These are phyloP conservation scores for Dione juno DNA, from an alignment of 2,888 invertebrate species.

Conservation along the genomic window DNA sequence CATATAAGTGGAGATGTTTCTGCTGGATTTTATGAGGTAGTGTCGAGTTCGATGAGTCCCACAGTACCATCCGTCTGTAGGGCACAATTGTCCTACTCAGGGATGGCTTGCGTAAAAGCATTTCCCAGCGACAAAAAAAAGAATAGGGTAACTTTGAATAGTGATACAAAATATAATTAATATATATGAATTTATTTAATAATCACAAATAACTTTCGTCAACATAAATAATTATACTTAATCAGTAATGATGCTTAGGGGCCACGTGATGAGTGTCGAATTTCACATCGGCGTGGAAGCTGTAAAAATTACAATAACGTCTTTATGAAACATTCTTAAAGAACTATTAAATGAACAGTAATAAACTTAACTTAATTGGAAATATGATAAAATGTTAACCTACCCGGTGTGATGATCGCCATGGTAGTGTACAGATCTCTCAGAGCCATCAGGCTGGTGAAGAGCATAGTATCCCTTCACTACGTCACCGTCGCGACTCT, in stretches of 20 bases:
- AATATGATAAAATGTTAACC: constrained; percentile 14
- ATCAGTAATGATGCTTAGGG: constrained; percentile 56
- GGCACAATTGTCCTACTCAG: no score
- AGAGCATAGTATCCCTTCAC: constrained; percentile 74
- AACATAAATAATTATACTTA: background rate
- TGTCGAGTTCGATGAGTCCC: no score
- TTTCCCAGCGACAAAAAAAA: no score
- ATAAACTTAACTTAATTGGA: no score
- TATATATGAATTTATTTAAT: background rate
- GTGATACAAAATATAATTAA: constrained; percentile 40
- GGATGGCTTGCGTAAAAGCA: no score
- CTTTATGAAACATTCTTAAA: background rate
- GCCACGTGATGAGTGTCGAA: constrained; percentile 71
- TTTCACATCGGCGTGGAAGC: constrained; percentile 75
- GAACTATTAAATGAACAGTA: background rate
- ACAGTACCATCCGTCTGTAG: no score
- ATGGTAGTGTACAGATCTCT: constrained; percentile 74
- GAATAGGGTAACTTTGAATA: no score
- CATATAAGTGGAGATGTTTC: no score
- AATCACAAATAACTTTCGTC: constrained; percentile 14
- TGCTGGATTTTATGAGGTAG: no score
- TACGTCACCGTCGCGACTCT: constrained; percentile 38
- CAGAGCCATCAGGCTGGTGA: constrained; percentile 75
- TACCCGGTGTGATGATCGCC: constrained; percentile 70
- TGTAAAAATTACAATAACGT: constrained; percentile 47